Percentiles rank a stretch among this genome's conserved stretches.
Evolutionary conservation across 1,140 invertebrate genomes (phyloP).

Genomic region (Plodia interpunctella): DNA sequence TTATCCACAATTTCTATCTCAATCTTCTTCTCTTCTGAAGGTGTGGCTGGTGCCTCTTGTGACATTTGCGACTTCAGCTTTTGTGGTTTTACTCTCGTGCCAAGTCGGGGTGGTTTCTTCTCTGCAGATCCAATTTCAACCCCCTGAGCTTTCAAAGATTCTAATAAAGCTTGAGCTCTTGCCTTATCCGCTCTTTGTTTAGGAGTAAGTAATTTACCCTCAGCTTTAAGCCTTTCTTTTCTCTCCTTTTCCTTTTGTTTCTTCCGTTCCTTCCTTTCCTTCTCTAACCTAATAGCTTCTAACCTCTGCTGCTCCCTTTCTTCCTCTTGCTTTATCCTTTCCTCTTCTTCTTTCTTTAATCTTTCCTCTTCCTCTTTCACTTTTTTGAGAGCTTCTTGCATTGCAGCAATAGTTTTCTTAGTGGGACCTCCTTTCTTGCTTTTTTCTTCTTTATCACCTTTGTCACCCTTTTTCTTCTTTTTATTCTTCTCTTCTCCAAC

Average conservation of each 20-base stretch:
- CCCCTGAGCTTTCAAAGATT: slow-evolving; percentile 91
- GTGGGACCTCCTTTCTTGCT: slow-evolving; percentile 81
- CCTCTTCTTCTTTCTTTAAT: slow-evolving; percentile 87
- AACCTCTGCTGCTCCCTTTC: slow-evolving; percentile 84
- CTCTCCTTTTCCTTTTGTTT: slow-evolving; percentile 97
- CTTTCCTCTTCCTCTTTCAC: slow-evolving; percentile 94
- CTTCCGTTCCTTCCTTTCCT: slow-evolving; percentile 92
- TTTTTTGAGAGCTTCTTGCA: slow-evolving; percentile 92
- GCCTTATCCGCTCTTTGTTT: slow-evolving; percentile 95
- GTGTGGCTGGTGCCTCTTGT: slow-evolving; percentile 68
- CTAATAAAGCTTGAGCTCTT: slow-evolving; percentile 91
- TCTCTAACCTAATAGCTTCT: slow-evolving; percentile 87
- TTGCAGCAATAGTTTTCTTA: slow-evolving; percentile 89
- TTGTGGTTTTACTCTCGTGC: slow-evolving; percentile 84
- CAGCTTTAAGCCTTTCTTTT: slow-evolving; percentile 94
- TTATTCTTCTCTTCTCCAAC: slow-evolving; percentile 77
- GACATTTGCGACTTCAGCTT: slow-evolving; percentile 82
- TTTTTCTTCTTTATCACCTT: slow-evolving; percentile 73
- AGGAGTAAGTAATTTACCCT: slow-evolving; percentile 94
- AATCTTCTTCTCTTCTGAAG: slow-evolving; percentile 74
- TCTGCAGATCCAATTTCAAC: slow-evolving; percentile 79
- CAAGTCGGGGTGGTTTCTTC: slow-evolving; percentile 82
- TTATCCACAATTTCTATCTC: slow-evolving; percentile 79
- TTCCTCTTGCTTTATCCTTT: slow-evolving; percentile 85
- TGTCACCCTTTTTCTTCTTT: slow-evolving; percentile 71